phyloP scores from a whole-genome alignment of 2,797 vertebrate species.

The Antennarius maculatus region DNA sequence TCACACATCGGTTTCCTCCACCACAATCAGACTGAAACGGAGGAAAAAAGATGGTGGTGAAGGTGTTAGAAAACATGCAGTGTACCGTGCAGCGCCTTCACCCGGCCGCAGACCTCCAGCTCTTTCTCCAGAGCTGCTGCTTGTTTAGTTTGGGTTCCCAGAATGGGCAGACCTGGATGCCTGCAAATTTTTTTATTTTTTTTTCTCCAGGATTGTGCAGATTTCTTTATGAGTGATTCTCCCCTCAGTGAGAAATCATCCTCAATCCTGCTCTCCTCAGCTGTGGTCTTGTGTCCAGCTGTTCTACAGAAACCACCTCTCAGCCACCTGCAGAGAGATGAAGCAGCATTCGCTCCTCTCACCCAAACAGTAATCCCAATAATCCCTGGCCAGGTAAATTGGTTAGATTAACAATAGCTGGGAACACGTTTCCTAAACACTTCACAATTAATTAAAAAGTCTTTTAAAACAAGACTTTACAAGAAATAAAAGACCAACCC shows the following conservation, averaged over 20 bases:
- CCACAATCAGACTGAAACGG: constrained; percentile 11
- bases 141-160: constrained; percentile 70
- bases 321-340: constrained; percentile 13
- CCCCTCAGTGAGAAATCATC: constrained; percentile 53
- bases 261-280: constrained; percentile 52
- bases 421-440: not conserved
- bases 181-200: not conserved
- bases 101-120: constrained; percentile 26
- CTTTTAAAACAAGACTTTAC: no score
- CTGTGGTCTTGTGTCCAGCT: constrained; percentile 78
- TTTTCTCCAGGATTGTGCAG: constrained; percentile 1
- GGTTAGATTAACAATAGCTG: not conserved
- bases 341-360: not conserved
- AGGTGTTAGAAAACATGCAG: constrained; percentile 27
- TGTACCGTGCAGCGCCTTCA: constrained; percentile 47
- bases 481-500: no score
- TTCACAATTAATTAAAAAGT: no score
- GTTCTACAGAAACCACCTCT: constrained; percentile 42
- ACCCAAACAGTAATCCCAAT: not conserved
- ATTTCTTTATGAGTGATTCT: constrained; percentile 28
- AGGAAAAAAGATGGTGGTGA: constrained; percentile 1
- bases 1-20: constrained; percentile 40
- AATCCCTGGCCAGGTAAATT: not conserved
- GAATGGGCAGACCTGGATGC: constrained; percentile 51
- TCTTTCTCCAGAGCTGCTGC: constrained; percentile 38